These are phyloP conservation scores for Rhysida immarginata DNA, from an alignment of 1,140 invertebrate genomes.

Conservation along the genomic window DNA sequence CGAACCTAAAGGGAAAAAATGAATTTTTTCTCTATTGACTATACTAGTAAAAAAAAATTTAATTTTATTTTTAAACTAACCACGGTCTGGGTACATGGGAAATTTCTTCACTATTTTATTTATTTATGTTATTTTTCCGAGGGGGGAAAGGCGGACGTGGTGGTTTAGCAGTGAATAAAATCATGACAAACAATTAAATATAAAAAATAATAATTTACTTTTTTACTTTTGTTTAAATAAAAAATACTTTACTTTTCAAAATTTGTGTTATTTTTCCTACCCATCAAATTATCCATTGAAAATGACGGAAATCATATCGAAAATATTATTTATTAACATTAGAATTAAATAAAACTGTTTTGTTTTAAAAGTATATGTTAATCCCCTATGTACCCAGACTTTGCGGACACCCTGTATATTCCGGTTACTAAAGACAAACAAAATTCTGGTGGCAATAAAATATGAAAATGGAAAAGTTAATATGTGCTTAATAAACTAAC, in stretches of 20 bases:
- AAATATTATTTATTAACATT: not conserved
- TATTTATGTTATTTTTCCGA: too few relatives aligned
- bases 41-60: not conserved
- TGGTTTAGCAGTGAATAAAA: too few relatives aligned
- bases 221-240: too few relatives aligned
- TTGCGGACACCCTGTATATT: not conserved
- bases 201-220: too few relatives aligned
- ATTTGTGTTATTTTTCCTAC: too few relatives aligned
- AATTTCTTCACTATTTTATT: not conserved
- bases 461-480: not conserved
- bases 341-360: not conserved
- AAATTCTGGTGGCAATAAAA: not conserved
- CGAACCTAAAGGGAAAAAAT: constrained; percentile 30
- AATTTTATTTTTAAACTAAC: not conserved
- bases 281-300: too few relatives aligned
- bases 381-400: not conserved
- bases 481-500: not conserved
- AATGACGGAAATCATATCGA: not conserved
- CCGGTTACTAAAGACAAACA: not conserved
- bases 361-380: not conserved
- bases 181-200: too few relatives aligned
- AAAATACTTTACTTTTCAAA: too few relatives aligned
- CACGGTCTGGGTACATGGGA: not conserved
- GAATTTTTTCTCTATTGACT: not conserved
- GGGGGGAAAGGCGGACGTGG: too few relatives aligned